Base-by-base conservation (phyloP, 1,140 invertebrate species). In the Physella acuta region DNA sequence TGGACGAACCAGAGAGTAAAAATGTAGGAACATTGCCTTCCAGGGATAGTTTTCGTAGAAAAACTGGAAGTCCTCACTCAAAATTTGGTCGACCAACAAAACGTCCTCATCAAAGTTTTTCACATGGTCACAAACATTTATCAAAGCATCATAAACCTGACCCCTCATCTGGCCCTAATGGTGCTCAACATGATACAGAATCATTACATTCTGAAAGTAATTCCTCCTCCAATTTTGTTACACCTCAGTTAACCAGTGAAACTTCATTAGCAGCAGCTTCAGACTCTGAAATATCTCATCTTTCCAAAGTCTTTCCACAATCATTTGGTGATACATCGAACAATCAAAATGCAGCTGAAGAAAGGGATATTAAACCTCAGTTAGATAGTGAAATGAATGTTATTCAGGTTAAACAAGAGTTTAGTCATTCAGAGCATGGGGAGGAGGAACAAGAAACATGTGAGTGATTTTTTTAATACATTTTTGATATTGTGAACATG, bases 1-100 rank as follows among this genome's bases (percentile, higher is more conserved):
- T 72, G 28, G 66, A 72, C 33, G 59, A 68, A 1, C 33, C 71
- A 65, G 66, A 68, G 26, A 65, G 52, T 51, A 64, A 36, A 52
- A 59, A 69, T 60, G 30, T 24, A 53, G 66, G 64, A 37, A 71
- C 61, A 34, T 3, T 69, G 16, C 39, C 51, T n/a, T 49, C 24
- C n/a, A 69, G 61, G 33, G 53, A 62, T 0, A 26, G 28, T 67
- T 61, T 44, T 30, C 31, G 24, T 4, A 33, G 37, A 11, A 16
- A 24, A 26, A 56, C 33, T 67, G 24, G 33, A n/a, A 67, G 24
- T 37, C 64, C 51, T 17, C 33, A 56, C 14, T 34, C 63, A 4
- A 67, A 56, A 56, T n/a, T 16, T 26, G 20, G 8, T 3, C 64
- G 64, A 37, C 36, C 64, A 55, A 20, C 31, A 56, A 67, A 67